These are phyloP conservation scores for Trigoniulus corallinus DNA, from an alignment of 1,140 invertebrate genomes.

Conservation along the genomic window DNA sequence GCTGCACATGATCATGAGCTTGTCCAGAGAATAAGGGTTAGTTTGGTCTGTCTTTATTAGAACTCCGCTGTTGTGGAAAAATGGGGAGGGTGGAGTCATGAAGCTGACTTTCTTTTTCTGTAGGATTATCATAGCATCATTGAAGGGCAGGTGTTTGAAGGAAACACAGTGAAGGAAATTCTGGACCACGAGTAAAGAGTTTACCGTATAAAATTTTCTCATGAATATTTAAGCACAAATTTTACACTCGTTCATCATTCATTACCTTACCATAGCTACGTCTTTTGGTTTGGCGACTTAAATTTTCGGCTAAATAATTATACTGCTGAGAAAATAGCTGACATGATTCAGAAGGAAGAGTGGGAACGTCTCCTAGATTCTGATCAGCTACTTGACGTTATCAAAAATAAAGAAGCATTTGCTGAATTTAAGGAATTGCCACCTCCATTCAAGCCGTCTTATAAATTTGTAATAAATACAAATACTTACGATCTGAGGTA, in stretches of 20 bases:
- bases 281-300: slow-evolving; percentile 88
- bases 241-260: slow-evolving; percentile 4
- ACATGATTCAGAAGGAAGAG: slow-evolving; percentile 42
- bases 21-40: slow-evolving; percentile 48
- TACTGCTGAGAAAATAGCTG: slow-evolving; percentile 46
- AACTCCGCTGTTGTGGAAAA: too few relatives aligned
- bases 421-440: slow-evolving; percentile 52
- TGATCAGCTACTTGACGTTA: slow-evolving; percentile 44
- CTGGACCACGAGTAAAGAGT: slow-evolving; percentile 68
- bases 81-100: too few relatives aligned
- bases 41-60: too few relatives aligned
- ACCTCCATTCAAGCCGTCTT: slow-evolving; percentile 72
- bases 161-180: slow-evolving; percentile 56
- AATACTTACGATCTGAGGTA: slow-evolving; percentile 64
- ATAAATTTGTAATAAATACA: slow-evolving; percentile 57
- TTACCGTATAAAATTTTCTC: not conserved
- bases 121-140: slow-evolving; percentile 66
- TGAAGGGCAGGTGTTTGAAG: slow-evolving; percentile 32
- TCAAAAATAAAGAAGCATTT: slow-evolving; percentile 56
- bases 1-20: slow-evolving; percentile 69
- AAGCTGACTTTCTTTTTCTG: slow-evolving; percentile 5
- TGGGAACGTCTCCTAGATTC: slow-evolving; percentile 42
- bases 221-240: too few relatives aligned
- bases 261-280: slow-evolving; percentile 45
- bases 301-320: slow-evolving; percentile 65